Evolutionary conservation across 2,797 vertebrate species (phyloP).

Genomic region (Synanceia verrucosa): DNA sequence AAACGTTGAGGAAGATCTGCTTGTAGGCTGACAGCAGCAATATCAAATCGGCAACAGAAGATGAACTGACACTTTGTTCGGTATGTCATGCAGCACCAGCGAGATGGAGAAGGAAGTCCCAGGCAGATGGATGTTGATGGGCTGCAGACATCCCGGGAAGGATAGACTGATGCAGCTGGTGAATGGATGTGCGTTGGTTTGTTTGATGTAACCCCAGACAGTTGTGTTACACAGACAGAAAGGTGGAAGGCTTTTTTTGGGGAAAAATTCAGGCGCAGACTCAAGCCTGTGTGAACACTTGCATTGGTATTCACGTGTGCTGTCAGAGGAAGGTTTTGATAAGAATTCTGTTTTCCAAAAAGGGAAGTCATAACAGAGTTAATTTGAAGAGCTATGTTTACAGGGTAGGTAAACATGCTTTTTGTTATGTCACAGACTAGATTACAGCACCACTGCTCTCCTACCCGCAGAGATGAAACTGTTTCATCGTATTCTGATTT

Average conservation of each 20-base stretch:
- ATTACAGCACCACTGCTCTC: constrained; percentile 4
- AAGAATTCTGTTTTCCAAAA: constrained; percentile 30
- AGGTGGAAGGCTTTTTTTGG: constrained; percentile 19
- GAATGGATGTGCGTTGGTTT: constrained; percentile 34
- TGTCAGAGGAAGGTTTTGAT: constrained; percentile 43
- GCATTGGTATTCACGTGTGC: constrained; percentile 43
- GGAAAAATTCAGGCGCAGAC: constrained; percentile 37
- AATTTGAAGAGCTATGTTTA: constrained; percentile 22
- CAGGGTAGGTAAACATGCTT: constrained; percentile 31
- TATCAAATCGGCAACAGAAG: constrained; percentile 52
- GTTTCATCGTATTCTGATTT: constrained; percentile 15
- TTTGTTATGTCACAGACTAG: not conserved
- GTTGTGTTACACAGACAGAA: constrained; percentile 39
- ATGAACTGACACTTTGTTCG: constrained; percentile 33
- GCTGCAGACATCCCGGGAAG: constrained; percentile 54
- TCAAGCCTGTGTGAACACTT: constrained; percentile 20
- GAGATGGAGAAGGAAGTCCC: constrained; percentile 9
- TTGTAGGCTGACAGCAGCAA: constrained; percentile 50
- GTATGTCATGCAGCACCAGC: constrained; percentile 35
- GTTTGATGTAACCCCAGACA: constrained; percentile 63
- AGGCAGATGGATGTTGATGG: constrained; percentile 67
- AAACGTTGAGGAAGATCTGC: constrained; percentile 41
- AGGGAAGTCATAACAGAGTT: constrained; percentile 18
- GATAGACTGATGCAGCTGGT: constrained; percentile 46
- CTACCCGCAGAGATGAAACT: not conserved